Percentiles rank a stretch among this genome's conserved stretches.
phyloP scores from a whole-genome alignment of 2,888 invertebrate genomes.

The Eupithecia dodoneata region DNA sequence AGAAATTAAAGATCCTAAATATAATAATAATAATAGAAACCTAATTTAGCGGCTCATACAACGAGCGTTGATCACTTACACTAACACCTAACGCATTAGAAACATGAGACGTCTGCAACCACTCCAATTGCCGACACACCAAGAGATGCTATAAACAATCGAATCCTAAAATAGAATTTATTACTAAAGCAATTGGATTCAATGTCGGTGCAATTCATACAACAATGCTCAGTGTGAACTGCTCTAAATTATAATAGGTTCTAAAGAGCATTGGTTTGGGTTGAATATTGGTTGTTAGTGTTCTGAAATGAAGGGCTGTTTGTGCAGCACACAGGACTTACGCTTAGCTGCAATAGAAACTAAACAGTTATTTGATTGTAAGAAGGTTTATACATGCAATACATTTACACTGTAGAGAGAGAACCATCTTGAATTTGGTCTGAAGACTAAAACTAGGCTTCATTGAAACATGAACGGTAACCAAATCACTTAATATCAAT shows the following conservation, averaged over 20 bases:
- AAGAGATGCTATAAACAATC: constrained; percentile 71
- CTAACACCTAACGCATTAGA: constrained; percentile 69
- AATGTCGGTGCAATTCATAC: constrained; percentile 67
- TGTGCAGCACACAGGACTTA: constrained; percentile 58
- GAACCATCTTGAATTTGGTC: neutral
- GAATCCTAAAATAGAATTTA: constrained; percentile 76
- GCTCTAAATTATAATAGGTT: constrained; percentile 57
- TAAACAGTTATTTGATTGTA: constrained; percentile 52
- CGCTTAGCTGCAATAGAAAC: constrained; percentile 60
- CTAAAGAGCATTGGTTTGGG: constrained; percentile 57
- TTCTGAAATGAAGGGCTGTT: constrained; percentile 52
- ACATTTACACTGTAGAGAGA: neutral
- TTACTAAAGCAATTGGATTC: constrained; percentile 74
- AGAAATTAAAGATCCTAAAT: constrained; percentile 9
- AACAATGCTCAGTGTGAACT: constrained; percentile 62
- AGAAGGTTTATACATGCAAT: constrained; percentile 27
- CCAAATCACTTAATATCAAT: neutral
- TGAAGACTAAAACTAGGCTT: neutral
- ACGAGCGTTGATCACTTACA: constrained; percentile 66
- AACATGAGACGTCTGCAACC: constrained; percentile 73
- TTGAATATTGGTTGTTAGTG: constrained; percentile 54
- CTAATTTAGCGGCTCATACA: constrained; percentile 57
- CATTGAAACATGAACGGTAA: neutral
- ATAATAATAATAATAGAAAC: constrained; percentile 27
- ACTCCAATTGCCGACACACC: constrained; percentile 69